Evolutionary conservation across 1,140 invertebrate genomes (phyloP), one percentile per base, ranked within the genome.

Genomic region (Drosophila bocki): DNA sequence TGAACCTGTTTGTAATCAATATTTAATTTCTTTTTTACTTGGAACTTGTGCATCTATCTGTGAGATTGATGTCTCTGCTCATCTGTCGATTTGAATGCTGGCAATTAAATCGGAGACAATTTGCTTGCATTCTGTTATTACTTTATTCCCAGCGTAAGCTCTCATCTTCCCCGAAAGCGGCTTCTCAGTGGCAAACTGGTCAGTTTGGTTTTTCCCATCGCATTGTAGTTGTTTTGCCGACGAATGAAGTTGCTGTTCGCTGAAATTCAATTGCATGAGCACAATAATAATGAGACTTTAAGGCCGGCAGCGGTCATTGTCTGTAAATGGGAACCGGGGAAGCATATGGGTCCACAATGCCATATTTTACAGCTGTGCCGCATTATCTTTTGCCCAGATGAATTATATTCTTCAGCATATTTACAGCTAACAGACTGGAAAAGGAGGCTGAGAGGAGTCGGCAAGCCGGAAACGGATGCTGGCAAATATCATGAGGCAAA

Each of bases 331-430:
- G 22, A 53, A 15, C 37, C 37, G 32, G 63, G 7, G 19, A 2
- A 39, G 22, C 53, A 59, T 42, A 33, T 32, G 62, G 65, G n/a
- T 56, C 54, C 56, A 22, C 19, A 56, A 33, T 68, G 72, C 63
- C 75, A 77, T 62, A 80, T 64, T 78, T 84, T 62, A 82, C 80
- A 82, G 83, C 79, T 87, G 80, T 64, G 62, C 41, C n/a, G 67
- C 83, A 79, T 83, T 86, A 86, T 87, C 82, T 77, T 75, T 61
- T 74, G 70, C 45, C 60, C 76, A 70, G 47, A 83, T 83, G 76
- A 83, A 67, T 83, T 86, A 83, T 80, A 80, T 83, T 82, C 63
- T 44, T 62, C 80, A 59, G 68, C 83, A 80, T 87, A 88, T 86
- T 86, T 86, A 80, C 82, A 82, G 69, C 75, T 70, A 75, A 78